Evolutionary conservation across 2,113 vertebrate genomes (phyloP), one percentile per base, ranked within the genome.

Genomic region (Channa argus): DNA sequence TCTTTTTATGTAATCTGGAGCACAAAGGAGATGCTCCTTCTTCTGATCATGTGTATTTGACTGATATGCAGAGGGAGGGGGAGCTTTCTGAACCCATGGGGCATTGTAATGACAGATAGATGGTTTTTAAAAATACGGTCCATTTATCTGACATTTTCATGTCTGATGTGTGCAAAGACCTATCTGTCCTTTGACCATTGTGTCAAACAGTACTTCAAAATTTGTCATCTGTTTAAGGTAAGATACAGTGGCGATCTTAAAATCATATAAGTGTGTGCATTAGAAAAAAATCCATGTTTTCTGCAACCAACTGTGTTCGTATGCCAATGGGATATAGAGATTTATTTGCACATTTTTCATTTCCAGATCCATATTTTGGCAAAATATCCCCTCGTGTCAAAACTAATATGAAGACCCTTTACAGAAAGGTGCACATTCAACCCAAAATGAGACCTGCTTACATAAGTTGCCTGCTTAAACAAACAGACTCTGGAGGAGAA

Each of bases 381-480:
- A 68, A 82, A 80, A 74, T 71, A 74, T 83, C 53, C 69, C 34
- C 69, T 63, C 37, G 6, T 84, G 84, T 66, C 71, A 44, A 63
- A 71, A 61, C 54, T 76, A 74, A 71, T 76, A 66, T 58, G 56
- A 64, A 75, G 80, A 56, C 56, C 68, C 41, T 75, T 79, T 70
- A 2, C 55, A 86, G 79, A 87, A 72, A 79, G 72, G 54, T 8
- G 3, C 64, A 59, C 73, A 71, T 81, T 83, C 54, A 74, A 45
- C 73, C 44, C 55, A 78, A 75, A 89, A 82, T 85, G 71, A 86
- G 63, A 74, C 60, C 47, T 70, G 80, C 88, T 93, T 88, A 83
- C 86, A 85, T 84, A 88, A 87, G 66, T 76, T 79, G 88, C 82
- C 87, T 78, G 86, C 80, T 89, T 79, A 85, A 84, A 88, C 81